Evolutionary conservation across 35 echinoderm and acorn worm species (phyloP), one percentile per base, ranked within the genome.

Genomic region (Anneissia japonica): DNA sequence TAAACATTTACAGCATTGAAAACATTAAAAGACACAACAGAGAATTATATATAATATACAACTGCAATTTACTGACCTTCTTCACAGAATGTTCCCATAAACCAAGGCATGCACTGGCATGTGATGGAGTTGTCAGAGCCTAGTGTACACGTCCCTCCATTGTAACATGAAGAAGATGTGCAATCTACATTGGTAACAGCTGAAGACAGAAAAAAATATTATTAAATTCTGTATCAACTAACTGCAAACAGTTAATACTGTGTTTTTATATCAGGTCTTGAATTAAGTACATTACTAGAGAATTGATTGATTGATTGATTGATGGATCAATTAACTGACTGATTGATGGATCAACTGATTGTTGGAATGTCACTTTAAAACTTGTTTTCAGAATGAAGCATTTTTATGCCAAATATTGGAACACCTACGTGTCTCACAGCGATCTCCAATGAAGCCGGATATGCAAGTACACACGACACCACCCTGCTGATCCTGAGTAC

Each of bases 401-500:
- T 9, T 39, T 37, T 0, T 51, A 39, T 43, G 26, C 10, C 0
- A 45, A 43, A 56, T 51, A 83, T 45, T 40, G 4, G 31, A 23
- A 82, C 46, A 28, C 46, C 35, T 28, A 92, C 90, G 74, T 84
- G 90, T 77, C 77, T 91, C 90, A 92, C 90, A 92, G 10, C 72
- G 35, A 38, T 88, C 80, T 7, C 90, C 90, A 38, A 83, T 76
- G 31, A 87, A 92, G 38, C 80, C 46, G 0, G 32, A 33, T 5
- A 76, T 35, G 31, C 90, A 92, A 26, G 64, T 26, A 31, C 90
- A 92, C 0, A 79, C 79, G 12, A 80, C 43, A 72, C 31, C 80
- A 0, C 89, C 75, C 40, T 90, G 82, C 4, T n/a, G 34, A 28
- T 85, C 37, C 74, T 76, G 88, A 31, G 72, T 90, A 31, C 88